Percentiles rank a stretch among this genome's conserved stretches.
Evolutionary conservation across 1,140 invertebrate species (phyloP).

Genomic region (Papilio glaucus): DNA sequence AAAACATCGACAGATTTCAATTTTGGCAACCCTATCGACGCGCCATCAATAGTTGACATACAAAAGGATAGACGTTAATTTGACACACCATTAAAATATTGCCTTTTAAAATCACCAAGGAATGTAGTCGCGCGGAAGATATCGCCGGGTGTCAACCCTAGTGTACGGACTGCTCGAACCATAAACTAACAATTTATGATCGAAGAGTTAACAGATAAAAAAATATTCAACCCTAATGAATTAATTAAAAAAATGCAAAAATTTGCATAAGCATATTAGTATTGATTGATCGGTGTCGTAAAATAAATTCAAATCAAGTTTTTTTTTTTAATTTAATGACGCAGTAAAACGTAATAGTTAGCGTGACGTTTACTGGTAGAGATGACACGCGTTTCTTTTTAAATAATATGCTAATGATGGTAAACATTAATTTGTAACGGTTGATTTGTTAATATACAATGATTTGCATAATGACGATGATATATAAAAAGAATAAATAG

Average conservation of each 20-base stretch:
- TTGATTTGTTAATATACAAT: constrained; percentile 78
- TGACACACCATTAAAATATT: constrained; percentile 81
- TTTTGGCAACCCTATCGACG: constrained; percentile 73
- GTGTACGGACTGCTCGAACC: constrained; percentile 40
- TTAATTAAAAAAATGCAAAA: constrained; percentile 60
- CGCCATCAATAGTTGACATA: constrained; percentile 63
- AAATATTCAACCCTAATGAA: constrained; percentile 60
- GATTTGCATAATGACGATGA: constrained; percentile 75
- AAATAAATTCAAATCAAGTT: constrained; percentile 55
- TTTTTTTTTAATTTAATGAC: constrained; percentile 57
- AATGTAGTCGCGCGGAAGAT: constrained; percentile 68
- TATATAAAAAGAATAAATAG: constrained; percentile 51
- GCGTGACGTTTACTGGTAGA: constrained; percentile 48
- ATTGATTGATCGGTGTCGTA: constrained; percentile 76
- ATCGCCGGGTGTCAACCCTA: constrained; percentile 54
- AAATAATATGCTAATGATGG: constrained; percentile 75
- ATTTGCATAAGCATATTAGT: constrained; percentile 62
- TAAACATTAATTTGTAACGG: constrained; percentile 82
- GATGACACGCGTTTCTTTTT: constrained; percentile 75
- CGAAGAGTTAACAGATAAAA: constrained; percentile 29
- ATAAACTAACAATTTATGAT: constrained; percentile 72
- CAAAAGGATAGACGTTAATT: constrained; percentile 77
- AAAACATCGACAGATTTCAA: constrained; percentile 60
- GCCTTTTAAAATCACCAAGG: constrained; percentile 71
- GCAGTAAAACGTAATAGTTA: constrained; percentile 39